Conservation (phyloP, 1,140 invertebrate species). For the Orchestia grillus region DNA sequence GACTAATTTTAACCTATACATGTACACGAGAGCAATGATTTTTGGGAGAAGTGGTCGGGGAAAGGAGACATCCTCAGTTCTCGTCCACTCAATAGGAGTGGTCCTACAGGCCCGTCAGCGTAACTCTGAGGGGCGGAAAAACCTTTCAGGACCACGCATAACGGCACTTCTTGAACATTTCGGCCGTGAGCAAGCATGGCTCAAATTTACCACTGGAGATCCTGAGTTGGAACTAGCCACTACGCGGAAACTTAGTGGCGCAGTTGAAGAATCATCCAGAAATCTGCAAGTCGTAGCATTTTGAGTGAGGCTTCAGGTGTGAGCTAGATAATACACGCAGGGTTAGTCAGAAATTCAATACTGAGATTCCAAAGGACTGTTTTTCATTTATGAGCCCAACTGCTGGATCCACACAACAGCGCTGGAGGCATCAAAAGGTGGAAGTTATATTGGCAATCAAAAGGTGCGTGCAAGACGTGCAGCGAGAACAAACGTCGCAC, state of each 20-base stretch:
- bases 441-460: not conserved
- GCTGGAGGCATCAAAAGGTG: not conserved
- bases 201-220: not conserved
- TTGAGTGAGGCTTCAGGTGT: not conserved
- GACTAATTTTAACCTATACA: not conserved
- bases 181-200: not conserved
- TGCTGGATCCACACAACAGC: not conserved
- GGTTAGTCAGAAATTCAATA: not conserved
- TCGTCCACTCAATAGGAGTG: too few relatives aligned
- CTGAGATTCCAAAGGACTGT: not conserved
- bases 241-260: not conserved
- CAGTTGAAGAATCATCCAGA: not conserved
- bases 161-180: too few relatives aligned
- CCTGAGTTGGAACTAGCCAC: not conserved
- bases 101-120: too few relatives aligned
- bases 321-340: not conserved
- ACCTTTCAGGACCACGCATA: too few relatives aligned
- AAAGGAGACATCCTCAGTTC: too few relatives aligned
- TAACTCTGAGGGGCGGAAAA: not conserved
- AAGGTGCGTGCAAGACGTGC: conserved; percentile 28
- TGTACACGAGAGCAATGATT: not conserved
- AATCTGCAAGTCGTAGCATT: not conserved
- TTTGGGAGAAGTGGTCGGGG: not conserved
- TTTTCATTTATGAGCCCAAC: not conserved
- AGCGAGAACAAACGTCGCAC: not conserved